Base-by-base conservation (phyloP, 2,888 invertebrate genomes). In the Girardia tigrina region DNA sequence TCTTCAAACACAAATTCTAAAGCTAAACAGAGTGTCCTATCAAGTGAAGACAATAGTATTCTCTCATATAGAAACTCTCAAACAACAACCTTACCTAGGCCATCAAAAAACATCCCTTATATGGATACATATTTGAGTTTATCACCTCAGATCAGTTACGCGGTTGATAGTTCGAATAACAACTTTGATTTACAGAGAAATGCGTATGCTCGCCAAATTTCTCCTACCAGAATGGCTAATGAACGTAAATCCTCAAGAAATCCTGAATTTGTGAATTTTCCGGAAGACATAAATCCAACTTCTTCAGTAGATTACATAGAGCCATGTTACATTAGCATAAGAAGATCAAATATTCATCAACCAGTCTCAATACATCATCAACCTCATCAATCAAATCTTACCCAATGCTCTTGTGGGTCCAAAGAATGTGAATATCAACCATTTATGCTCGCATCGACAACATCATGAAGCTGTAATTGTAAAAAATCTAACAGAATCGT, bases 351-450 rank as follows among this genome's bases (percentile, higher is more conserved):
- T 56, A 56, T 56, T 56, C 23, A n/a, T 12, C 56, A 56, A 56
- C 56, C 56, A 12, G 56, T 56, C 56, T 56, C 56, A 56, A n/a
- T 56, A 20, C 56, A 56, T 56, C 56, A 56, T 56, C 56, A 56
- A 56, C 4, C n/a, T 56, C n/a, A 56, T 56, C 56, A 4, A 56
- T 6, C 56, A 6, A 56, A 56, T n/a, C n/a, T 56, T 56, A 56
- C 56, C 56, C 56, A 56, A n/a, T 56, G 56, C 23, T 56, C 56
- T 12, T 56, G 56, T 56, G 56, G 56, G 56, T 56, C 56, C 56
- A 56, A 56, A 56, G 56, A 56, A 56, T 56, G 56, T 56, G 56
- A 56, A 56, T 56, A 56, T 56, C 56, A 56, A 23, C 56, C 56
- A 56, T 56, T 56, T n/a, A 56, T 56, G 4, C 56, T 56, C n/a